Conservation (phyloP, 2,797 vertebrate genomes). For the Lates japonicus region DNA sequence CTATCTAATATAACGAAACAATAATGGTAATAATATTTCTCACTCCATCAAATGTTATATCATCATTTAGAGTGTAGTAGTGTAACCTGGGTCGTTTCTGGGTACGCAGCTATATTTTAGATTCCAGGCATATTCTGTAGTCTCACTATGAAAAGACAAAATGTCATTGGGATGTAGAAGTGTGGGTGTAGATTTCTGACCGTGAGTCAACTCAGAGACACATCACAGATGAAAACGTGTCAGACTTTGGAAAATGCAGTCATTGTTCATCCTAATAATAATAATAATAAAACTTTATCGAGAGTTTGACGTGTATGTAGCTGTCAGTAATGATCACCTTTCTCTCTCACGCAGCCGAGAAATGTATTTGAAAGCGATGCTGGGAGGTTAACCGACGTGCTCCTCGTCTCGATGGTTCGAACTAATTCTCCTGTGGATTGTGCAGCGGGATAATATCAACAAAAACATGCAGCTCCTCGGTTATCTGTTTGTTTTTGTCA, state of each 20-base stretch:
- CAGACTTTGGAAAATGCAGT: conserved; percentile 18
- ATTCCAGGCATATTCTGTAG: conserved; percentile 4
- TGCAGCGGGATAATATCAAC: background rate
- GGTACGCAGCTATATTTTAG: conserved; percentile 15
- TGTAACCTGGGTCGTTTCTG: background rate
- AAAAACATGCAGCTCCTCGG: conserved; percentile 10
- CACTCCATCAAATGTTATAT: conserved; percentile 6
- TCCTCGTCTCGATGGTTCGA: conserved; percentile 15
- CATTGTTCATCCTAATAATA: conserved; percentile 34
- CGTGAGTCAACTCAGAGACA: background rate
- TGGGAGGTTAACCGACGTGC: background rate
- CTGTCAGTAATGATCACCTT: conserved; percentile 31
- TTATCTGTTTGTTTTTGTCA: conserved; percentile 34
- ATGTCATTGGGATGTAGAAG: conserved; percentile 21
- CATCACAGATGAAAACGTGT: conserved; percentile 21
- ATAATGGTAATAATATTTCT: background rate
- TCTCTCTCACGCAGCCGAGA: background rate
- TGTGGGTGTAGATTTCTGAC: conserved; percentile 25
- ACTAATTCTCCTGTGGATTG: conserved; percentile 16
- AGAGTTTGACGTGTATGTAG: conserved; percentile 10
- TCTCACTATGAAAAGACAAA: conserved; percentile 17
- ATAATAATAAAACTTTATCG: conserved; percentile 2
- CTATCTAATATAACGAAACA: background rate
- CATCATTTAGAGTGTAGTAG: background rate
- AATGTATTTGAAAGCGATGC: background rate